Percentiles rank a stretch among this genome's conserved stretches.
Conservation (phyloP, 2,113 vertebrate genomes). For the Sardina pilchardus region DNA sequence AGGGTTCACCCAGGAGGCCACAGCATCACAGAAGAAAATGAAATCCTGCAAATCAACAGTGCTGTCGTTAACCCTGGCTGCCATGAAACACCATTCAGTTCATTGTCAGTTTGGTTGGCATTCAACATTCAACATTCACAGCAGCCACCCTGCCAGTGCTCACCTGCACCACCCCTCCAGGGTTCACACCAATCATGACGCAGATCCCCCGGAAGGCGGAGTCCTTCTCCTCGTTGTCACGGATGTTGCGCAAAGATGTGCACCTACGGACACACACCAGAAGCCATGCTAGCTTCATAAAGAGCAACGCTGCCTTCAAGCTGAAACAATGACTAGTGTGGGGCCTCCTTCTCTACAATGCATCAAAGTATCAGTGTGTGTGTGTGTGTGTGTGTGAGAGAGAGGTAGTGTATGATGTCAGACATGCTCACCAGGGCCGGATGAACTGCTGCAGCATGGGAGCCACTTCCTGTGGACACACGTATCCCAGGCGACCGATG, state of each 20-base stretch:
- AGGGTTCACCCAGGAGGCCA: constrained; percentile 92
- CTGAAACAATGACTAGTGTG: too few species aligned
- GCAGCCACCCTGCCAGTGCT: neutral
- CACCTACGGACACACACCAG: constrained; percentile 70
- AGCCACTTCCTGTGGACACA: constrained; percentile 93
- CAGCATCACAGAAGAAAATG: constrained; percentile 94
- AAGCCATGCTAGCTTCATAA: neutral
- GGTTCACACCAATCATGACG: constrained; percentile 95
- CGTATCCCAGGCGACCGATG: constrained; percentile 89
- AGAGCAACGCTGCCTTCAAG: too few species aligned
- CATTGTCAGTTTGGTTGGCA: too few species aligned
- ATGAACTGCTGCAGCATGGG: constrained; percentile 94
- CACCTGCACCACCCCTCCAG: constrained; percentile 91
- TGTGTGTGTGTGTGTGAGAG: neutral
- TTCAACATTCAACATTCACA: too few species aligned
- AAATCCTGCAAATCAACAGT: constrained; percentile 76
- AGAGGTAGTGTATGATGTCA: neutral
- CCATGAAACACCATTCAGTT: neutral
- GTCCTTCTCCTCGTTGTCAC: constrained; percentile 95
- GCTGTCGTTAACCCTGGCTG: neutral
- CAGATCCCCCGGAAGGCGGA: constrained; percentile 92
- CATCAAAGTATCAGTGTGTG: neutral
- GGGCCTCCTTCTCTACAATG: too few species aligned
- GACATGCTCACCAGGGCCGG: constrained; percentile 83
- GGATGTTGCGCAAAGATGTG: constrained; percentile 89